Evolutionary conservation across 1,140 invertebrate species (phyloP), one percentile per base, ranked within the genome.

Genomic region (Zaprionus nigranus): DNA sequence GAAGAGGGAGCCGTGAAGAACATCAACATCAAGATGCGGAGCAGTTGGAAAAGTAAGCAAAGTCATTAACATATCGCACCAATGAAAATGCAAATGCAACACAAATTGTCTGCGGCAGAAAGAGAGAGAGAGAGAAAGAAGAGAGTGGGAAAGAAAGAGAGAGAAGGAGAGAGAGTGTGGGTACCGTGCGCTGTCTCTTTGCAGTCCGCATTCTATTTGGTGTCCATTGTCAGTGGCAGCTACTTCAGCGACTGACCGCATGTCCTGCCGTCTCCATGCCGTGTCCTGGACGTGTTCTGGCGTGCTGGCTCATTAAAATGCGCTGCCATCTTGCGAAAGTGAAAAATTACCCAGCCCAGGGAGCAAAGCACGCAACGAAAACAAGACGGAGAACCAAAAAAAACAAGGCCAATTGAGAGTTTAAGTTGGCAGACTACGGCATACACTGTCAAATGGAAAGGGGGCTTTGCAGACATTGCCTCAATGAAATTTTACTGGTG

Each of bases 251-350:
- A 34, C 62, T 56, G 61, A 64, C 36, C 43, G 43, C 54, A 56
- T 26, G 68, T 77, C 75, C 64, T 56, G 51, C 22, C 38, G 38
- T 53, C 54, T 57, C 61, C 58, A 1, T 34, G 9, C 30, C 30
- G 30, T 34, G 30, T 34, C 30, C 30, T 30, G 30, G 36, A 58
- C n/a, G 40, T 80, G 76, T 72, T 72, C 77, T 77, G 66, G 67
- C 61, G 66, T 40, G 67, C 34, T 79, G 78, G 72, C 85, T 90
- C 85, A 90, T 90, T 90, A 90, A 90, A 90, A 90, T 90, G 75
- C 85, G 85, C 86, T 90, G 85, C 82, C 85, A 90, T 90, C 85
- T 90, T 85, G 85, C 81, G 85, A 90, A 90, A 90, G 85, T 90
- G 85, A 90, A 90, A 90, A 90, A 90, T 90, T 90, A 83, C 79